Percentiles rank a stretch among this genome's conserved stretches.
These are phyloP conservation scores for Probosciger aterrimus DNA, from an alignment of 2,113 vertebrate species.

Conservation along the genomic window DNA sequence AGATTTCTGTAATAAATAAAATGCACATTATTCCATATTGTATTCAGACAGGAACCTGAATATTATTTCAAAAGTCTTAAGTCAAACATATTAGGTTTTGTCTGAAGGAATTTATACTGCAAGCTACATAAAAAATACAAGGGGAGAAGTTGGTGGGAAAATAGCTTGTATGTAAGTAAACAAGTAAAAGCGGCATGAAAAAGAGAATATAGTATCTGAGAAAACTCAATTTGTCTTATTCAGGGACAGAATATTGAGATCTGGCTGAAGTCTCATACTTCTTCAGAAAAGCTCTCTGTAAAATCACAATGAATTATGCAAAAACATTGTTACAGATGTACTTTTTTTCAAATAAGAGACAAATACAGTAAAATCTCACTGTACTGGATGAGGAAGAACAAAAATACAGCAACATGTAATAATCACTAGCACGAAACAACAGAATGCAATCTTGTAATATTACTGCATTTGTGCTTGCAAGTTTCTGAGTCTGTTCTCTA, in stretches of 20 bases:
- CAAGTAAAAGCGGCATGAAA: background rate
- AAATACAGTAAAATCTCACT: background rate
- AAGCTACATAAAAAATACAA: background rate
- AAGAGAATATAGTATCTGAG: background rate
- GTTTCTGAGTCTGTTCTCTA: background rate
- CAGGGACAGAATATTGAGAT: background rate
- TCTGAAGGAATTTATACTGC: background rate
- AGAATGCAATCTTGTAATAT: background rate
- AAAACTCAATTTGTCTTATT: background rate
- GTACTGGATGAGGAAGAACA: background rate
- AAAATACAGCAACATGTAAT: background rate
- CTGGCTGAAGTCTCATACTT: background rate
- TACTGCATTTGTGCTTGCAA: background rate
- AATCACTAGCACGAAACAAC: background rate
- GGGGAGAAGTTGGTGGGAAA: background rate
- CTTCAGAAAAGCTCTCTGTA: background rate
- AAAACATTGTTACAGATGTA: background rate
- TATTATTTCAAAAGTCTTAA: background rate
- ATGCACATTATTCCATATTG: rapidly evolving
- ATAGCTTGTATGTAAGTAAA: background rate
- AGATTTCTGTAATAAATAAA: conserved; percentile 74
- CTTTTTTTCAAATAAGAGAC: background rate
- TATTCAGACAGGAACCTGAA: background rate
- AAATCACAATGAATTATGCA: background rate
- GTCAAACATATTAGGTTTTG: background rate